Percentiles rank a stretch among this genome's conserved stretches.
Conservation (phyloP, 2,797 vertebrate species). For the Acrossocheilus wenchowensis region DNA sequence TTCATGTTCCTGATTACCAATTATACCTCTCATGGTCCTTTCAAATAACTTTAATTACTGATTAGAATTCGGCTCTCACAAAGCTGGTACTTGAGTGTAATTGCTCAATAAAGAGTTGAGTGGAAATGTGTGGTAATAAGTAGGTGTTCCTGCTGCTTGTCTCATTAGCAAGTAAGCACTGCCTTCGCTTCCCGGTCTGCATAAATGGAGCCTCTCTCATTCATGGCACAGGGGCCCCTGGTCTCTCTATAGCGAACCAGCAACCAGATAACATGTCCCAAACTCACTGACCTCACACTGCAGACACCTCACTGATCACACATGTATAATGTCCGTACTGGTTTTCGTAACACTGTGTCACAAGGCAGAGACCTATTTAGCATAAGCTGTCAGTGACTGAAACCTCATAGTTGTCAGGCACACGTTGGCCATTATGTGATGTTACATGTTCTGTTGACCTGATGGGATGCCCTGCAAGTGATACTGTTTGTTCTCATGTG, state of each 20-base stretch:
- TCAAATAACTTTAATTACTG: slow-evolving; percentile 93
- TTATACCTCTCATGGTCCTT: slow-evolving; percentile 87
- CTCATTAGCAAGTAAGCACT: slow-evolving; percentile 76
- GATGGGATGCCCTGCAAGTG: not conserved
- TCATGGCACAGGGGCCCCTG: slow-evolving; percentile 73
- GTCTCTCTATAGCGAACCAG: slow-evolving; percentile 27
- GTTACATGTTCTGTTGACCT: not conserved
- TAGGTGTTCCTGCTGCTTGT: slow-evolving; percentile 90
- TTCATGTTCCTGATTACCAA: slow-evolving; percentile 87
- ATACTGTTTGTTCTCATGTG: not conserved
- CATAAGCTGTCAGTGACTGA: not conserved
- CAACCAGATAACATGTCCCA: slow-evolving; percentile 9
- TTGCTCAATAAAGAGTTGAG: slow-evolving; percentile 92
- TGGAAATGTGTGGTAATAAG: slow-evolving; percentile 91
- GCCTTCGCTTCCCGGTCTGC: slow-evolving; percentile 70
- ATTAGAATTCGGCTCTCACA: slow-evolving; percentile 94
- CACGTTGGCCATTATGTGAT: not conserved
- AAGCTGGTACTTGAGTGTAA: slow-evolving; percentile 92
- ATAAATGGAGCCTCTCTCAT: slow-evolving; percentile 76
- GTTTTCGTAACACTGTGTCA: slow-evolving; percentile 7
- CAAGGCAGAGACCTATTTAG: not conserved
- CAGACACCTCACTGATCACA: not conserved
- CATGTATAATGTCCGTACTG: slow-evolving; percentile 5
- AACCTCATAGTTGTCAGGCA: not conserved
- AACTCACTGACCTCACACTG: slow-evolving; percentile 30